Conservation (phyloP, 2,113 vertebrate genomes). For the Tragulus kanchil region DNA sequence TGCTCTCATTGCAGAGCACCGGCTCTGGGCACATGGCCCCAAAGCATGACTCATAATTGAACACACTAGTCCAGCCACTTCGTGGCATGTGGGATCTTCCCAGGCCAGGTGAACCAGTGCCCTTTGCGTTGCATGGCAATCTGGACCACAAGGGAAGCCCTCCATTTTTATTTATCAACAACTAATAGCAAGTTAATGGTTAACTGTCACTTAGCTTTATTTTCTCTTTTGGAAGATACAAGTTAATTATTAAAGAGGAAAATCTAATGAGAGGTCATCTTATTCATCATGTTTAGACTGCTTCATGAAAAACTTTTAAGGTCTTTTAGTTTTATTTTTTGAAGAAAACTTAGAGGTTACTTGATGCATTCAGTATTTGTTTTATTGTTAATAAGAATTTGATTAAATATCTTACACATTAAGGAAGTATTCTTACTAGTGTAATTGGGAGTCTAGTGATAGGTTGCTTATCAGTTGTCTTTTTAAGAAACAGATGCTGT, state of each 20-base stretch:
- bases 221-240: background rate
- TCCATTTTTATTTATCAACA: background rate
- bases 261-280: background rate
- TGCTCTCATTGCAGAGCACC: too few relatives aligned
- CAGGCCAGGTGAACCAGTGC: too few relatives aligned
- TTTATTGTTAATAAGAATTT: background rate
- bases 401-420: background rate
- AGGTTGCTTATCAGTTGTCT: background rate
- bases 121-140: too few relatives aligned
- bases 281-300: background rate
- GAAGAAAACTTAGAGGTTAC: background rate
- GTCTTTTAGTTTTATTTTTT: constrained; percentile 2
- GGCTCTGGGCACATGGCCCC: too few relatives aligned
- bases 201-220: background rate
- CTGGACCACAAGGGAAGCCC: too few relatives aligned
- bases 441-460: background rate
- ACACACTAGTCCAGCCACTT: too few relatives aligned
- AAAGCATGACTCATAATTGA: too few relatives aligned
- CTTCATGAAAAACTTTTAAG: background rate
- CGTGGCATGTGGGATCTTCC: too few relatives aligned
- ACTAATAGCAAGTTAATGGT: background rate
- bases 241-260: background rate
- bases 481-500: background rate
- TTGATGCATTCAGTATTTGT: background rate
- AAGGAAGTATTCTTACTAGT: background rate